A percentile compares a stretch with the other conserved stretches of the same genome.
Conservation (phyloP, 2,888 invertebrate species). For the Cephus runcator region DNA sequence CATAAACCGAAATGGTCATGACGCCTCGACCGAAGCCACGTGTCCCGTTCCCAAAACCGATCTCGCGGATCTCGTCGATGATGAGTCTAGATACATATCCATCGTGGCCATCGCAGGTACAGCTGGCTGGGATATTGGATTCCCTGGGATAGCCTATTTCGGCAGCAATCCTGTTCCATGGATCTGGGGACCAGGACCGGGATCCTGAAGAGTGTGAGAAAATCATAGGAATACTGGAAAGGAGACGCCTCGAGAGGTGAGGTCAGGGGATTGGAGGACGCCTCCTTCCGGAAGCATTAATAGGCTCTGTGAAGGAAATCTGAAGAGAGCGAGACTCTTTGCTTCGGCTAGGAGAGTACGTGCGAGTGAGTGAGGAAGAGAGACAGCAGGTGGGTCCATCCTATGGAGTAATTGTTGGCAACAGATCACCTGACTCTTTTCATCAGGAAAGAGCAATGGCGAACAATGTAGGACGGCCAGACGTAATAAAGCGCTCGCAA, state of each 20-base stretch:
- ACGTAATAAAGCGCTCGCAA: background rate
- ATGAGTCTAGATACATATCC: constrained; percentile 16
- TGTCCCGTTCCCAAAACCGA: background rate
- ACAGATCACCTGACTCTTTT: constrained; percentile 15
- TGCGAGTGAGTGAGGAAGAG: background rate
- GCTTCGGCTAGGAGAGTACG: no score
- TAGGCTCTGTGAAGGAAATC: no score
- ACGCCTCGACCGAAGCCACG: background rate
- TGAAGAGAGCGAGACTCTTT: no score
- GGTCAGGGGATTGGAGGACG: no score
- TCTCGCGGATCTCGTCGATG: constrained; percentile 8
- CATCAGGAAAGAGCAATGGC: background rate
- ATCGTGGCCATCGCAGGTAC: background rate
- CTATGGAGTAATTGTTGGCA: constrained; percentile 6
- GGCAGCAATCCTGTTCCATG: background rate
- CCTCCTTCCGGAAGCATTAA: no score
- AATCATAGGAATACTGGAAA: no score
- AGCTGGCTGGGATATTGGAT: constrained; percentile 12
- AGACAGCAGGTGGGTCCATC: background rate
- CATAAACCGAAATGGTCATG: background rate
- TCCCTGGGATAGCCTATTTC: constrained; percentile 3
- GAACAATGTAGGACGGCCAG: background rate
- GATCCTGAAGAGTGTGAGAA: no score
- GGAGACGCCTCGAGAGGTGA: no score
- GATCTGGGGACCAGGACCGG: no score